A percentile compares a stretch with the other conserved stretches of the same genome.
These are phyloP conservation scores for Chloropsis hardwickii DNA, from an alignment of 2,113 vertebrate genomes.

Conservation along the genomic window DNA sequence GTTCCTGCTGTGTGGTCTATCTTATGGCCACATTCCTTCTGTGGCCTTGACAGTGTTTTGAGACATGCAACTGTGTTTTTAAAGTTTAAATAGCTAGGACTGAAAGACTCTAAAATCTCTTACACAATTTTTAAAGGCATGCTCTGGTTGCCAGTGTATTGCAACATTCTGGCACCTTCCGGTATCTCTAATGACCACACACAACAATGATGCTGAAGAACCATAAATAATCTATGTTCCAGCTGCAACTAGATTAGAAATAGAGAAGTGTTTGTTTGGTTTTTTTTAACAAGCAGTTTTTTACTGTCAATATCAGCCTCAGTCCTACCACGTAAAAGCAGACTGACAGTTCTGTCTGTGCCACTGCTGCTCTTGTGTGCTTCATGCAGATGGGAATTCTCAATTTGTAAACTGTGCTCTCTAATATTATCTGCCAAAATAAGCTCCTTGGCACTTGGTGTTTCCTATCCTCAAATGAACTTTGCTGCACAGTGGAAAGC, in stretches of 20 bases:
- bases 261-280: fast-evolving
- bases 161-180: neutral
- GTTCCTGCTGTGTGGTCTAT: neutral
- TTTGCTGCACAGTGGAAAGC: neutral
- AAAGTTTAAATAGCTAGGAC: neutral
- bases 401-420: neutral
- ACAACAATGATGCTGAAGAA: neutral
- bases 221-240: neutral
- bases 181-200: neutral
- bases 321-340: neutral
- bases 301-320: neutral
- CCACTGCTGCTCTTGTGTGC: neutral
- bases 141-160: neutral
- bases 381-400: neutral
- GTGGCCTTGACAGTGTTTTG: neutral
- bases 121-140: neutral
- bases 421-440: neutral
- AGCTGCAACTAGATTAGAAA: neutral
- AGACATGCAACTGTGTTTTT: neutral
- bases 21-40: neutral
- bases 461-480: neutral
- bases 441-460: neutral
- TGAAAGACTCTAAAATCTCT: neutral
- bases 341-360: neutral
- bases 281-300: neutral